Conservation (phyloP, 2,113 vertebrate genomes). For the Scortum barcoo region DNA sequence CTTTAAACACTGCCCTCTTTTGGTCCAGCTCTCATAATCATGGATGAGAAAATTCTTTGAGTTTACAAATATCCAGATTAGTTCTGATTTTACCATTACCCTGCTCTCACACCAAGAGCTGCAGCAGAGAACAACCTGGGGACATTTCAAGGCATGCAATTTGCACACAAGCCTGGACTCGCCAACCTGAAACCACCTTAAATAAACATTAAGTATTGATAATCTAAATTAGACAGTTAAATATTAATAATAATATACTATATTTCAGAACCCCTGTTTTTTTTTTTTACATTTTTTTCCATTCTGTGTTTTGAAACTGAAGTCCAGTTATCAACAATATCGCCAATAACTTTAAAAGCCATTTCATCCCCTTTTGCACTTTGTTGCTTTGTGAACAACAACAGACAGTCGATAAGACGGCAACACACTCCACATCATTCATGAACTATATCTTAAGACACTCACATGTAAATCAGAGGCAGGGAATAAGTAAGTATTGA, state of each 20-base stretch:
- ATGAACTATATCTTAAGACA: no score
- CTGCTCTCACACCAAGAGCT: not conserved
- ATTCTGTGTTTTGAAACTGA: not conserved
- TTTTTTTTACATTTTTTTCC: not conserved
- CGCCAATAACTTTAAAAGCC: no score
- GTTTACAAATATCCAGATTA: not conserved
- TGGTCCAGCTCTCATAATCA: not conserved
- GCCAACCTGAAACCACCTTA: no score
- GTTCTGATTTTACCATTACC: not conserved
- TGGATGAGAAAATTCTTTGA: accelerated
- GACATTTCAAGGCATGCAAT: not conserved
- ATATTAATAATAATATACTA: no score
- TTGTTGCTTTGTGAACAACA: no score
- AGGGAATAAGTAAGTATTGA: no score
- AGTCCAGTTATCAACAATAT: not conserved
- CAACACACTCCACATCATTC: no score
- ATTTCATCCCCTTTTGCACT: no score
- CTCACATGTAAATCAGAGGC: no score
- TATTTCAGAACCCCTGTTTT: not conserved
- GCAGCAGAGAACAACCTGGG: not conserved
- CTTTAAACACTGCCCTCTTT: not conserved
- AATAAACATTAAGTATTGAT: not conserved
- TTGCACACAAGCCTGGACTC: not conserved
- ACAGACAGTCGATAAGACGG: no score
- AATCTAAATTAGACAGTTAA: not conserved